Evolutionary conservation across 1,140 invertebrate species (phyloP).

Genomic region (Drosophila varians): DNA sequence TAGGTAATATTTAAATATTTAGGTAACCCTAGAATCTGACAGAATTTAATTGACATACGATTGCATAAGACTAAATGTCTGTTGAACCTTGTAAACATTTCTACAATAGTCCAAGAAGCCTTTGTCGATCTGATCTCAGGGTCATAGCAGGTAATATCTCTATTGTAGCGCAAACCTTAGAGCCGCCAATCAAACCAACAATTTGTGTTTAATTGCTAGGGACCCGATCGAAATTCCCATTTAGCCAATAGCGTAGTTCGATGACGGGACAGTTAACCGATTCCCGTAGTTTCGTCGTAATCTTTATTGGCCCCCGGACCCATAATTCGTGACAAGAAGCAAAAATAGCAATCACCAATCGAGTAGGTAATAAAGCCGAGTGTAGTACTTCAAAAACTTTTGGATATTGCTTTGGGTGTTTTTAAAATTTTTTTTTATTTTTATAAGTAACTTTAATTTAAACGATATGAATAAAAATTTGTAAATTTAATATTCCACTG

Average conservation of each 20-base stretch:
- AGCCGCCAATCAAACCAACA: constrained; percentile 11
- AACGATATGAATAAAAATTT: no score
- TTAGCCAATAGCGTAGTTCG: constrained; percentile 42
- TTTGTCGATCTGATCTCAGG: not conserved
- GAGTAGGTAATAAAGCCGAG: constrained; percentile 6
- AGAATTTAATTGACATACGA: not conserved
- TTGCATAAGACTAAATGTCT: no score
- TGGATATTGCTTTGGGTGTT: no score
- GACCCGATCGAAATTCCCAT: constrained; percentile 17
- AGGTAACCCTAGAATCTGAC: not conserved
- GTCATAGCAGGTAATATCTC: constrained; percentile 23
- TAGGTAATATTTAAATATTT: no score
- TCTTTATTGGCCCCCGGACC: constrained; percentile 20
- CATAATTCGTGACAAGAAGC: constrained; percentile 32
- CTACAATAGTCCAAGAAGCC: not conserved
- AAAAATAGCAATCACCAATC: not conserved
- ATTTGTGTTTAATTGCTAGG: constrained; percentile 31
- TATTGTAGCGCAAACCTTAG: constrained; percentile 13
- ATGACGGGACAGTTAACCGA: constrained; percentile 42
- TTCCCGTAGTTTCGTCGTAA: constrained; percentile 45
- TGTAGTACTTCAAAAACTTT: not conserved
- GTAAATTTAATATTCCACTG: not conserved
- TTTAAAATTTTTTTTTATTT: no score
- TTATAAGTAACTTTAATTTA: no score
- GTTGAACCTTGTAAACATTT: not conserved